These are phyloP conservation scores for Bucco capensis DNA, from an alignment of 2,113 vertebrate genomes.

Conservation along the genomic window DNA sequence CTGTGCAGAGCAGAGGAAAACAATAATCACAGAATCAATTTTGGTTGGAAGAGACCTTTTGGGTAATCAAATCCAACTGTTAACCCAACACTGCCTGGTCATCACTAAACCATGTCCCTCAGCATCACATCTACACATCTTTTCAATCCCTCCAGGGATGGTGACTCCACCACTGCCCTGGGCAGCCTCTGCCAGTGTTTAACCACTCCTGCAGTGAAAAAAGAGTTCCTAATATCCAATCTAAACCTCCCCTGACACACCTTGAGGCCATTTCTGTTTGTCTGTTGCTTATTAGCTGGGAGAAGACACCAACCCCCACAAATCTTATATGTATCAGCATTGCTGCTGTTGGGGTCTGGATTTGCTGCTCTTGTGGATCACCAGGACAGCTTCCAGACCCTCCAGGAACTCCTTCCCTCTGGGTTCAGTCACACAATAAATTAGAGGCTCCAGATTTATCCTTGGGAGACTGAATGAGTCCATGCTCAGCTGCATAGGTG, in stretches of 20 bases:
- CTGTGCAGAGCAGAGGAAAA: background rate
- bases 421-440: background rate
- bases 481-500: background rate
- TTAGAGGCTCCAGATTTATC: background rate
- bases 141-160: background rate
- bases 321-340: accelerated
- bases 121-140: background rate
- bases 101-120: background rate
- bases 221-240: background rate
- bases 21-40: background rate
- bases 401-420: background rate
- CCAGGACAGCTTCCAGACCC: background rate
- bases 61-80: background rate
- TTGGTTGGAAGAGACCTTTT: background rate
- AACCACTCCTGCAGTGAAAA: background rate
- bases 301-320: background rate
- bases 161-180: background rate
- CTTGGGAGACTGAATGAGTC: background rate
- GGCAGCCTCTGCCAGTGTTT: background rate
- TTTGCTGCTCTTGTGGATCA: accelerated
- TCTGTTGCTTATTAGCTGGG: background rate
- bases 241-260: background rate
- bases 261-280: background rate
- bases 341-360: background rate
- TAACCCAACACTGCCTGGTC: background rate